Conservation (phyloP, 2,888 invertebrate genomes). For the Tiliacea citrago region DNA sequence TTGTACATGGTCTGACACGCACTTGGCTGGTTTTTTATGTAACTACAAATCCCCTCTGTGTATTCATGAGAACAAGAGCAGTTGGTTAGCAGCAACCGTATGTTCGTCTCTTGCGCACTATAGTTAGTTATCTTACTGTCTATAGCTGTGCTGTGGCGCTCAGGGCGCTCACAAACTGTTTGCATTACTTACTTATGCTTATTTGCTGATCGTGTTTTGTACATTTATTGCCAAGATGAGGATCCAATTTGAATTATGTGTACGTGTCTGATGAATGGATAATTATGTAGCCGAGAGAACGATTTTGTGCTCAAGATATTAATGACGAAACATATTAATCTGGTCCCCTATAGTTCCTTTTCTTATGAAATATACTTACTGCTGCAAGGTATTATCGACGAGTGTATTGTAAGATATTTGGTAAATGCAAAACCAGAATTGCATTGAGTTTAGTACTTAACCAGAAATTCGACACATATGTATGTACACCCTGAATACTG, state of each 20-base stretch:
- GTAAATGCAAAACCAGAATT: background rate
- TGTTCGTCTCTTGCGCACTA: too few relatives aligned
- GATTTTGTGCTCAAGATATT: slow-evolving; percentile 6
- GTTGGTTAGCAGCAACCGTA: too few relatives aligned
- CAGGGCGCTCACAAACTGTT: slow-evolving; percentile 52
- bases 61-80: background rate
- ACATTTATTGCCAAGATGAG: slow-evolving; percentile 60
- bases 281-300: slow-evolving; percentile 1
- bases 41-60: background rate
- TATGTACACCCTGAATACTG: too few relatives aligned
- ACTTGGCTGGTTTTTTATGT: too few relatives aligned
- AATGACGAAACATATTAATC: background rate
- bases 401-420: background rate
- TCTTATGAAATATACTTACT: background rate
- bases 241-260: slow-evolving; percentile 56
- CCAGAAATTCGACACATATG: too few relatives aligned
- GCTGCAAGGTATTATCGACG: background rate
- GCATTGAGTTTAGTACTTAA: background rate
- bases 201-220: slow-evolving; percentile 67
- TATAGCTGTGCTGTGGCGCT: slow-evolving; percentile 25
- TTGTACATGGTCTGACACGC: too few relatives aligned
- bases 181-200: slow-evolving; percentile 66
- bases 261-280: slow-evolving; percentile 14
- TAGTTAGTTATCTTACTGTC: slow-evolving; percentile 17
- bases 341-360: background rate